Evolutionary conservation across 2,113 vertebrate species (phyloP).

Genomic region (Trogon melanurus): DNA sequence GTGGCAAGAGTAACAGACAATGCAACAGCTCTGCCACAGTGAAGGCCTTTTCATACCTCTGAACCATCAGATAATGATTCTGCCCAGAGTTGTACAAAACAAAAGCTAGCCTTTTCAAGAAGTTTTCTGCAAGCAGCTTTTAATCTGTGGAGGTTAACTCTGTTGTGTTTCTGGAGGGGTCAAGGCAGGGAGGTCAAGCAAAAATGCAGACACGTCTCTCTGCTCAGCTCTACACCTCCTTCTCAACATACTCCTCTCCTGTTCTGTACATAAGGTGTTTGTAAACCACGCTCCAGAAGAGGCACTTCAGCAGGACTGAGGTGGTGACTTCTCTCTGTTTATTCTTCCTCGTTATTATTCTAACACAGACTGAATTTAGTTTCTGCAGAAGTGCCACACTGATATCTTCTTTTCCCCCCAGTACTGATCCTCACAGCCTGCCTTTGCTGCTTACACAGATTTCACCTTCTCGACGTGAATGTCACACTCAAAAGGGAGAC

Average conservation of each 20-base stretch:
- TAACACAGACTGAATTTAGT: not conserved
- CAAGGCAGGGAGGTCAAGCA: not conserved
- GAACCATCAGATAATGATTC: not conserved
- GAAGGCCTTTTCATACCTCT: not conserved
- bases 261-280: fast-evolving
- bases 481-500: not conserved
- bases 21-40: not conserved
- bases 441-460: not conserved
- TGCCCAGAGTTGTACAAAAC: not conserved
- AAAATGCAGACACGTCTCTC: not conserved
- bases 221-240: not conserved
- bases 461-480: not conserved
- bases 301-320: not conserved
- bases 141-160: not conserved
- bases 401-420: not conserved
- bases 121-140: not conserved
- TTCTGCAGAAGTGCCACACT: not conserved
- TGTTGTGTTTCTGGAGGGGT: not conserved
- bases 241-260: not conserved
- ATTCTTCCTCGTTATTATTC: not conserved
- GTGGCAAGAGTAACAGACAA: not conserved
- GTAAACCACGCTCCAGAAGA: not conserved
- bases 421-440: not conserved
- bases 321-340: not conserved
- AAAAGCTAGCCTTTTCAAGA: not conserved